phyloP scores from a whole-genome alignment of 2,888 invertebrate genomes.

The Microdon myrmicae region DNA sequence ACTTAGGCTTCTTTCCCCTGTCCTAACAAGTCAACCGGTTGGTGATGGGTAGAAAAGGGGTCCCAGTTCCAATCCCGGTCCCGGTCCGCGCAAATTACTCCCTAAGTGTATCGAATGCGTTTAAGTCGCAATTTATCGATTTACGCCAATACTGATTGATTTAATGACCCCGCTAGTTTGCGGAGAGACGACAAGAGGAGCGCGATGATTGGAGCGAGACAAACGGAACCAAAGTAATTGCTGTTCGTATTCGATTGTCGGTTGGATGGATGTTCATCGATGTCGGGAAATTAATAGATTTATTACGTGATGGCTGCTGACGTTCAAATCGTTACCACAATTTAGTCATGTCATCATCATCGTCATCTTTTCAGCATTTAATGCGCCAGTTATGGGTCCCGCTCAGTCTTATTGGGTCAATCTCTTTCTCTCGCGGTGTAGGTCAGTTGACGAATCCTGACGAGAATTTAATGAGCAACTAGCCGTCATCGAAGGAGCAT shows the following conservation, averaged over 20 bases:
- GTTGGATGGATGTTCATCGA: conserved; percentile 51
- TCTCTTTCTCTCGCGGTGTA: conserved; percentile 22
- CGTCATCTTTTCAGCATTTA: conserved; percentile 23
- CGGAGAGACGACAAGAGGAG: conserved; percentile 24
- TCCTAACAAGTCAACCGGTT: too few species aligned
- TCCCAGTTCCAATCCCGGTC: neutral
- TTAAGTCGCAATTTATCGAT: conserved; percentile 53
- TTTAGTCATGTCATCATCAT: conserved; percentile 11
- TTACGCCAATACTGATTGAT: conserved; percentile 52
- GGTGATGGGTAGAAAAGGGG: neutral
- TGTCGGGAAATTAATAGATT: conserved; percentile 51
- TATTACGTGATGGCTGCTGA: conserved; percentile 50
- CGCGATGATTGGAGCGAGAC: conserved; percentile 23
- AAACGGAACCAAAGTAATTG: conserved; percentile 42
- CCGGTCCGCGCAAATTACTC: conserved; percentile 46
- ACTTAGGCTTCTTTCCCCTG: conserved; percentile 6
- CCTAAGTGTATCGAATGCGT: conserved; percentile 53
- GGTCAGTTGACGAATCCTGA: conserved; percentile 24
- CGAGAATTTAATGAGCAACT: conserved; percentile 34
- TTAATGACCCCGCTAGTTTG: conserved; percentile 46
- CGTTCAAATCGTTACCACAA: conserved; percentile 46
- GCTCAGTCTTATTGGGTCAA: conserved; percentile 47
- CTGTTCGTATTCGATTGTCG: conserved; percentile 48
- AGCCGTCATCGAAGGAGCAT: too few species aligned
- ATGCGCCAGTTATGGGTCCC: conserved; percentile 29